A percentile compares a stretch with the other conserved stretches of the same genome.
These are phyloP conservation scores for Polydesmus complanatus DNA, from an alignment of 2,888 invertebrate species.

Conservation along the genomic window DNA sequence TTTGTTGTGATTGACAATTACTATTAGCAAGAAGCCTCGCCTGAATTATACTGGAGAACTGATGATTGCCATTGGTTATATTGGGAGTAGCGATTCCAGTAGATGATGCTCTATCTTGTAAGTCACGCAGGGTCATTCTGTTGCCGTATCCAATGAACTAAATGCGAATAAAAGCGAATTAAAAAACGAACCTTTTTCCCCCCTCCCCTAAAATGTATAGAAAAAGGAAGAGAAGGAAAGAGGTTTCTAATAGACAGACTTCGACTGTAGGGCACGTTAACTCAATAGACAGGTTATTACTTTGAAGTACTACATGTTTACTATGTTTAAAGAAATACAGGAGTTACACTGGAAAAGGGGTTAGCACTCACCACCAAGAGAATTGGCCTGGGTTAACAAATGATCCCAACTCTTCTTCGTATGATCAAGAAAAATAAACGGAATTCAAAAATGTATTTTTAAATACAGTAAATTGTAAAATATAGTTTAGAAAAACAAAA, in stretches of 20 bases:
- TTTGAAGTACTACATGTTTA: background rate
- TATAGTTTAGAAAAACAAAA: background rate
- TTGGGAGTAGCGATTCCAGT: background rate
- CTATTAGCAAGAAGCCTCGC: conserved; percentile 5
- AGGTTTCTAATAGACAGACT: background rate
- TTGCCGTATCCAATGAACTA: conserved; percentile 19
- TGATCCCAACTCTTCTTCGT: conserved; percentile 11
- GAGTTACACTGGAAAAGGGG: background rate
- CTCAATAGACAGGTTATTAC: background rate
- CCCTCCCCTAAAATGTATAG: background rate
- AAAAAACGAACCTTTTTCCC: background rate
- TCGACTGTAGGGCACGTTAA: conserved; percentile 12
- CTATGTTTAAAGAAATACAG: background rate
- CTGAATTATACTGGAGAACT: background rate
- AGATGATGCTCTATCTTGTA: conserved; percentile 4
- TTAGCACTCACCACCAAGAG: conserved; percentile 12
- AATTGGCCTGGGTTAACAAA: conserved; percentile 9
- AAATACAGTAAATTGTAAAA: conserved; percentile 7
- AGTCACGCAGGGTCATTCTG: conserved; percentile 15
- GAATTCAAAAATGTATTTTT: conserved; percentile 2
- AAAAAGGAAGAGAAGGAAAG: background rate
- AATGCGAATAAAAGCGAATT: conserved; percentile 1
- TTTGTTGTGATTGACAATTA: background rate
- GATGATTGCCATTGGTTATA: background rate
- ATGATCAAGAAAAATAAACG: conserved; percentile 9